Evolutionary conservation across 2,797 vertebrate species (phyloP).

Genomic region (Ptychobarbus kaznakovi): DNA sequence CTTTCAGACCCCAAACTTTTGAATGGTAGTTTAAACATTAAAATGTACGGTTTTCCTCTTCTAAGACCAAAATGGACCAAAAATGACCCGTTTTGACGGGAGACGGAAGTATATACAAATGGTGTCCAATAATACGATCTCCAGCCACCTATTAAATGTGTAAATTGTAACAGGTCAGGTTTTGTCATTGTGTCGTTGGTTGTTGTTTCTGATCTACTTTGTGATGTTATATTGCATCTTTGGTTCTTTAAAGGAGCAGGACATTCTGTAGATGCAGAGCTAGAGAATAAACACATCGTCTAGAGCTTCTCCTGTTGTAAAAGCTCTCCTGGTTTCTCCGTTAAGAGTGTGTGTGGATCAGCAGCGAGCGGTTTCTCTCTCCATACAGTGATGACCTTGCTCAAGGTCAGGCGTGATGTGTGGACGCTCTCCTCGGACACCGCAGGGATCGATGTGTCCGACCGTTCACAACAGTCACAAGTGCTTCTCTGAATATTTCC

Average conservation of each 20-base stretch:
- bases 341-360: background rate
- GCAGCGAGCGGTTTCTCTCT: background rate
- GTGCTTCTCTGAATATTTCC: slow-evolving; percentile 38
- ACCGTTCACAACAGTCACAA: background rate
- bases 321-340: background rate
- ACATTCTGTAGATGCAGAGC: background rate
- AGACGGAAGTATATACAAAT: background rate
- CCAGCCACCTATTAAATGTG: background rate
- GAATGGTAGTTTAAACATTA: background rate
- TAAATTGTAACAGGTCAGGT: background rate
- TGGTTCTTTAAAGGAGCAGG: background rate
- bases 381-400: slow-evolving; percentile 27
- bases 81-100: background rate
- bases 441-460: background rate
- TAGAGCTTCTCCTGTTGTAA: background rate
- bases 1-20: background rate
- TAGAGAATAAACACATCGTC: background rate
- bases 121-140: background rate
- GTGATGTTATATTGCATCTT: background rate
- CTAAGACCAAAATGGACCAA: too few species aligned
- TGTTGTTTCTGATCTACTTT: background rate
- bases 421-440: background rate
- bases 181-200: background rate
- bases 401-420: slow-evolving; percentile 46
- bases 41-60: background rate